Percentiles rank a stretch among this genome's conserved stretches.
Evolutionary conservation across 2,113 vertebrate genomes (phyloP).

Genomic region (Daphoenositta chrysoptera): DNA sequence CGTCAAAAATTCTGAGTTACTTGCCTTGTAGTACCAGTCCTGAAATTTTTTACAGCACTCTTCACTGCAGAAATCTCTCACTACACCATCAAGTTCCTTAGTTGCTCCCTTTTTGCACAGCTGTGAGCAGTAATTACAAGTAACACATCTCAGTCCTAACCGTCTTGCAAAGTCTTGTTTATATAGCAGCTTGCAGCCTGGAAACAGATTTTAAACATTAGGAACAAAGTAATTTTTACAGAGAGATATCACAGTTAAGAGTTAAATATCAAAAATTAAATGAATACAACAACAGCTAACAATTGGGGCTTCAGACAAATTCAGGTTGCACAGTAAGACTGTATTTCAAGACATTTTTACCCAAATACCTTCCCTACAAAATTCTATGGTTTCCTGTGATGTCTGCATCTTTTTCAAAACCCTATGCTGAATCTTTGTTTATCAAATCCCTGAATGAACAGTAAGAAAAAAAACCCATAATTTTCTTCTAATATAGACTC

Average conservation of each 20-base stretch:
- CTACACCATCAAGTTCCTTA: conserved; percentile 87
- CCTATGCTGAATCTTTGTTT: background rate
- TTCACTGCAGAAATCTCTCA: conserved; percentile 95
- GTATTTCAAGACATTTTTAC: conserved; percentile 6
- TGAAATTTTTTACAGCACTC: conserved; percentile 92
- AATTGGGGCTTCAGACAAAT: background rate
- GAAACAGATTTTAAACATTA: conserved; percentile 65
- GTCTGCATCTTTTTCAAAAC: background rate
- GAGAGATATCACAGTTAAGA: conserved; percentile 18
- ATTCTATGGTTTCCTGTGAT: background rate
- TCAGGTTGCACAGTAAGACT: background rate
- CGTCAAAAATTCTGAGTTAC: conserved; percentile 60
- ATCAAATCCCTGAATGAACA: background rate
- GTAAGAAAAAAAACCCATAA: background rate
- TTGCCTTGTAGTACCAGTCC: conserved; percentile 98
- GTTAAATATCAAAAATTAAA: conserved; percentile 12
- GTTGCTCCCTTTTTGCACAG: conserved; percentile 92
- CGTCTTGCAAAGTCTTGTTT: conserved; percentile 96
- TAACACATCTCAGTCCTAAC: conserved; percentile 95
- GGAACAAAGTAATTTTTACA: conserved; percentile 56
- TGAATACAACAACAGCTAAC: background rate
- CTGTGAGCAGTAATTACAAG: conserved; percentile 96
- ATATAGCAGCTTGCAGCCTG: conserved; percentile 96
- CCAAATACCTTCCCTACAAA: background rate
- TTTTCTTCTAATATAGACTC: background rate